Conservation (phyloP, 1,140 invertebrate species). For the Drosophila sechellia region DNA sequence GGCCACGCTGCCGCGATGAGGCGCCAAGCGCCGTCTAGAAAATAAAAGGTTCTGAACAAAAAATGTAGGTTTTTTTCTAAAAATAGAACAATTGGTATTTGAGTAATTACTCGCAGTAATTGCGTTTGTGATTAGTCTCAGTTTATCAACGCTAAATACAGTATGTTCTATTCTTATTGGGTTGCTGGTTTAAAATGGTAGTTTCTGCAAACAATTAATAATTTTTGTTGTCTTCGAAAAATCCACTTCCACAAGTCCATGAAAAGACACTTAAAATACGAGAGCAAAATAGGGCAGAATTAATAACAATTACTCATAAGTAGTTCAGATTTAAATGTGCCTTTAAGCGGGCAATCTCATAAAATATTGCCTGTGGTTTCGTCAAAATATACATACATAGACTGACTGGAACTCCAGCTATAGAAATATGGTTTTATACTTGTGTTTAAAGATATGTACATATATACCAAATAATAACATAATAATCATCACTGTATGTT, state of each 20-base stretch:
- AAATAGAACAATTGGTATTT: slow-evolving; percentile 14
- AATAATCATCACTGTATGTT: no score
- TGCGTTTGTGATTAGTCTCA: slow-evolving; percentile 6
- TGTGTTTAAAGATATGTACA: no score
- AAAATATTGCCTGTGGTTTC: not conserved
- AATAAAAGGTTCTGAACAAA: slow-evolving; percentile 12
- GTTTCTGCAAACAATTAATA: not conserved
- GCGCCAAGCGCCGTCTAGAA: slow-evolving; percentile 5
- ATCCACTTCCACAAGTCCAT: no score
- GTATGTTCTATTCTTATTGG: not conserved
- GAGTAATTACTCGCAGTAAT: not conserved
- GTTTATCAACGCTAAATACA: slow-evolving; percentile 1
- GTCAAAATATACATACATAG: not conserved
- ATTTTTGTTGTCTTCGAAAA: no score
- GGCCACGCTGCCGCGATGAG: slow-evolving; percentile 87
- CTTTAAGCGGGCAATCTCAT: no score
- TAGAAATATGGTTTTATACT: no score
- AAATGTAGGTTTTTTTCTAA: not conserved
- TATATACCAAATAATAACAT: no score
- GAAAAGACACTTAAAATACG: no score
- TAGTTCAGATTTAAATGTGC: no score
- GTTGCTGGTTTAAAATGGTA: no score
- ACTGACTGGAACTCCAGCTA: no score
- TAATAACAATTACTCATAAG: not conserved
- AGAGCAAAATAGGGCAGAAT: not conserved